These are phyloP conservation scores for Synergus laeviventris DNA, from an alignment of 2,888 invertebrate species.

Conservation along the genomic window DNA sequence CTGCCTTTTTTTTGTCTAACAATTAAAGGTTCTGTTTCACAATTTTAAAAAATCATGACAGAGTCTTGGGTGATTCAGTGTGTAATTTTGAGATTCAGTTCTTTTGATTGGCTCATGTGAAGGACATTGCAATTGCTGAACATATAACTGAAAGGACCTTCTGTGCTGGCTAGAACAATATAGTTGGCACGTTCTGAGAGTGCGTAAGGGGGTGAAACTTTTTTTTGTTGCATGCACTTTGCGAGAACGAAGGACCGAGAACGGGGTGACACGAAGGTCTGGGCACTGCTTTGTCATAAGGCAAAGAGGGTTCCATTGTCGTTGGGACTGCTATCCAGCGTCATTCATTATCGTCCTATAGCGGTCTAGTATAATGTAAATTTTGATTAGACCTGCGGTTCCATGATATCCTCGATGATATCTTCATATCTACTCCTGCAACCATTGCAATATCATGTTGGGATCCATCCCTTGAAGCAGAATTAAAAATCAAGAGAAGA, in stretches of 20 bases:
- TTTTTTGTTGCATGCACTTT: constrained; percentile 53
- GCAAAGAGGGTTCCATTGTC: constrained; percentile 54
- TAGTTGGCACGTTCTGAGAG: constrained; percentile 44
- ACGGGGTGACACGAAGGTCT: constrained; percentile 46
- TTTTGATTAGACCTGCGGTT: constrained; percentile 57
- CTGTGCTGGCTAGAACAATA: constrained; percentile 48
- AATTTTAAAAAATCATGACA: background rate
- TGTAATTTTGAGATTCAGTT: constrained; percentile 19
- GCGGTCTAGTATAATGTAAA: constrained; percentile 55
- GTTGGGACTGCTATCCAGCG: constrained; percentile 51
- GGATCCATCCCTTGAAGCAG: background rate
- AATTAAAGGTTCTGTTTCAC: background rate
- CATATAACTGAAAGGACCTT: constrained; percentile 25
- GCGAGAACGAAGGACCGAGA: constrained; percentile 48
- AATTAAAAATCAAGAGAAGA: background rate
- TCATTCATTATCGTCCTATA: constrained; percentile 55
- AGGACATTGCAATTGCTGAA: constrained; percentile 15
- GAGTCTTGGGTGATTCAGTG: background rate
- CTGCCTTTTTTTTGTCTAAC: background rate
- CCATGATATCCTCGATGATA: constrained; percentile 56
- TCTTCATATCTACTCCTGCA: constrained; percentile 47
- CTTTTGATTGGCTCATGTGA: constrained; percentile 25
- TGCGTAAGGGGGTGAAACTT: constrained; percentile 52
- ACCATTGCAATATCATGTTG: background rate
- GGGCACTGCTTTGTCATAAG: constrained; percentile 53